Evolutionary conservation across 1,140 invertebrate genomes (phyloP).

Genomic region (Bathynomus jamesi): DNA sequence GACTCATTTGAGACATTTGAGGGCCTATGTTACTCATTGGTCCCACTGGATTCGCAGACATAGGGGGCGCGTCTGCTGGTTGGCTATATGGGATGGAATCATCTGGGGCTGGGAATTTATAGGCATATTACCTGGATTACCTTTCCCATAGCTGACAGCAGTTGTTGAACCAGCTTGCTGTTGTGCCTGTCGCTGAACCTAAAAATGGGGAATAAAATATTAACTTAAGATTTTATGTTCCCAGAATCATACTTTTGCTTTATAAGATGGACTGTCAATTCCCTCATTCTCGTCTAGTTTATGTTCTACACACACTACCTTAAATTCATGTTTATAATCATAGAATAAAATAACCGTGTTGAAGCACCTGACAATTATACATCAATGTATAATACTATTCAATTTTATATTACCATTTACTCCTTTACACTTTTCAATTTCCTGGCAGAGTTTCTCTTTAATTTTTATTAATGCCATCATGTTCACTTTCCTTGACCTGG

Average conservation of each 20-base stretch:
- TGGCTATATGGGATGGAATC: conserved; percentile 31
- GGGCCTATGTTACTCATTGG: conserved; percentile 45
- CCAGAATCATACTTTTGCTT: background rate
- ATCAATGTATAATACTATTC: no score
- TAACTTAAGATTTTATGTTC: background rate
- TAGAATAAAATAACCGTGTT: background rate
- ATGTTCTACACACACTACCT: background rate
- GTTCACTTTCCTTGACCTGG: no score
- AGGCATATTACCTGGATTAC: conserved; percentile 56
- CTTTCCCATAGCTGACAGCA: conserved; percentile 56
- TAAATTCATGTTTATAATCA: background rate
- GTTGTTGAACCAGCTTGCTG: conserved; percentile 67
- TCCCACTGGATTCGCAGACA: conserved; percentile 25
- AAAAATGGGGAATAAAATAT: background rate
- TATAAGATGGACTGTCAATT: background rate
- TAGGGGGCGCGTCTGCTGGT: conserved; percentile 37
- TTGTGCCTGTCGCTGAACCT: conserved; percentile 82
- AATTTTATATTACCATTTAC: no score
- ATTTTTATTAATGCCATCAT: no score
- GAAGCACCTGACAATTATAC: background rate
- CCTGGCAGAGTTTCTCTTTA: no score
- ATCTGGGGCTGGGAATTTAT: conserved; percentile 42
- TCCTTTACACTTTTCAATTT: no score
- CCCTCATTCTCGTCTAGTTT: background rate
- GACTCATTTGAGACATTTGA: conserved; percentile 30